Conservation (phyloP, 1,140 invertebrate species). For the Drosophila parabipectinata region DNA sequence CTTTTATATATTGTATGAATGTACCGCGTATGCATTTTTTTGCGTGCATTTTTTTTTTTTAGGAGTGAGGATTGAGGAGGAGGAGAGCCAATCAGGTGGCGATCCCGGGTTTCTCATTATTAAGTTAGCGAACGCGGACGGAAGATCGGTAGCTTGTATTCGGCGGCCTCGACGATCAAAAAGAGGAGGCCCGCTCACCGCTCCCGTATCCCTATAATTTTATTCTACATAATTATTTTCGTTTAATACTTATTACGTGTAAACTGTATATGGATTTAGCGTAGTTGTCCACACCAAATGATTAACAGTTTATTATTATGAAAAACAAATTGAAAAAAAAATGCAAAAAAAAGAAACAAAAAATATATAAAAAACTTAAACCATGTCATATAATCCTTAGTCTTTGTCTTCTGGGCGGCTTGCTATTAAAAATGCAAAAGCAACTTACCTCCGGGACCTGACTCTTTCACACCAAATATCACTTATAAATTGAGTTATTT, state of each 20-base stretch:
- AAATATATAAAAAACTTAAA: conserved; percentile 67
- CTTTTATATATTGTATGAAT: background rate
- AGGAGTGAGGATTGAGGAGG: conserved; percentile 5
- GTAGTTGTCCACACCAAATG: conserved; percentile 80
- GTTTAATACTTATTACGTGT: conserved; percentile 79
- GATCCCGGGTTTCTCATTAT: background rate
- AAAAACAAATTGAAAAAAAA: background rate
- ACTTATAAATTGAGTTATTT: too few species aligned
- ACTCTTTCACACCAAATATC: too few species aligned
- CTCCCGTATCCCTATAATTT: conserved; percentile 45
- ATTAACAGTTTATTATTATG: conserved; percentile 65
- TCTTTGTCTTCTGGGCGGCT: background rate
- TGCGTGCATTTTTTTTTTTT: conserved; percentile 16
- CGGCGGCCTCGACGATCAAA: too few species aligned
- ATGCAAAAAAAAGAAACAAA: conserved; percentile 27
- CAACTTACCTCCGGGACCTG: background rate
- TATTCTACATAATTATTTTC: conserved; percentile 55
- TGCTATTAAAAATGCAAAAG: background rate
- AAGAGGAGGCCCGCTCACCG: background rate
- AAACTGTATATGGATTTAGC: conserved; percentile 79
- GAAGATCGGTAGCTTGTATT: background rate
- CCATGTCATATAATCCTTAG: conserved; percentile 56
- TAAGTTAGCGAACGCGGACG: conserved; percentile 14
- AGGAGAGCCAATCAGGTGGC: background rate
- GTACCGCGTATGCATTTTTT: background rate